Base-by-base conservation (phyloP, 1,140 invertebrate genomes). In the Drosophila melanogaster region DNA sequence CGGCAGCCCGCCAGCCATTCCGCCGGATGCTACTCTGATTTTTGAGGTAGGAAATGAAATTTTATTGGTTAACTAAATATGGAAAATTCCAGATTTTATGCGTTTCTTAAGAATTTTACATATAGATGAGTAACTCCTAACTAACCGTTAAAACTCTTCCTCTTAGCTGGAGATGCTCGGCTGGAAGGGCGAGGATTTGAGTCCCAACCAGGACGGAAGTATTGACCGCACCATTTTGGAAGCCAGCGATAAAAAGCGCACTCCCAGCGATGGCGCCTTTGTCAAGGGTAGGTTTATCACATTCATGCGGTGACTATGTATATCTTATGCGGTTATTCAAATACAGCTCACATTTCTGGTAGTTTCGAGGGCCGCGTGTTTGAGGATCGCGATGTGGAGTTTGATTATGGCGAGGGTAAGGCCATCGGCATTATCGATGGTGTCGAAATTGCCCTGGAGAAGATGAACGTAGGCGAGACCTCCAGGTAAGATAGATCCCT, bases 1-100 rank as follows among this genome's bases (percentile, higher is more conserved):
- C 51, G 98, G 98, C 33, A 96, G 94, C 89, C 96, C 96, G 2
- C 97, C 97, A 22, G 96, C 95, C 85, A 99, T 99, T 79, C 98
- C 98, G 19, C 95, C 96, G n/a, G 95, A 98, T 93, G 92, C 98
- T 0, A 98, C 97, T 1, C 93, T 99, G 4, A 94, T 97, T 71
- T 98, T 99, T 95, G 97, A 99, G 93, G 97, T 98, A 92, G 92
- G 71, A n/a, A 8, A 33, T 1, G 10, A 2, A 33, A 33, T 33
- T 8, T 33, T 33, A 6, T 33, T 22, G 19, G 19, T 22, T 22
- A 22, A 22, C 19, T 22, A 22, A 22, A 22, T 22, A 22, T 22
- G 19, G 19, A 22, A 22, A 22, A 22, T 22, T 22, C 19, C 19
- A 22, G 19, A 22, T 22, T 22, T 22, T 22, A 22, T 22, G 19